Evolutionary conservation across 64 coral and sea anemone genomes (phyloP), one percentile per base, ranked within the genome.

Genomic region (Stylophora pistillata): DNA sequence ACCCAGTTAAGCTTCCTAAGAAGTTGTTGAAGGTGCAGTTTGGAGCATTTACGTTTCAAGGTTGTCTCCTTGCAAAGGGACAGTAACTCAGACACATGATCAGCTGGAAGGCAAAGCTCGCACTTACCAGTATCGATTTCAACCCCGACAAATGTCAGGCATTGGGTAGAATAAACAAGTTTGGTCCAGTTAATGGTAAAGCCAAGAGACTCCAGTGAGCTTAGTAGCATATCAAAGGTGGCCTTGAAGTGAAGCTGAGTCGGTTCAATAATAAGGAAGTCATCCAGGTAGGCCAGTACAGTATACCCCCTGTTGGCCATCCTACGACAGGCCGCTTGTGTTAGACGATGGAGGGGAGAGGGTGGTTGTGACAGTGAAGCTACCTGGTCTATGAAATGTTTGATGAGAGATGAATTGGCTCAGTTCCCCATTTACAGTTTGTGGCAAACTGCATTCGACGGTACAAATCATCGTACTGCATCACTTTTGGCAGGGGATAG

Each of bases 341-440:
- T 93, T 13, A 93, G 26, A 74, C 91, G 60, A 61, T 93, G 83
- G 55, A 93, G n/a, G n/a, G n/a, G n/a, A n/a, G n/a, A n/a, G n/a
- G n/a, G n/a, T n/a, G n/a, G n/a, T n/a, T n/a, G n/a, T n/a, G n/a
- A n/a, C n/a, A n/a, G n/a, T n/a, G n/a, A n/a, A n/a, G n/a, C n/a
- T n/a, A 61, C 30, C 47, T 53, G 58, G 60, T 56, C 73, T 70
- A 68, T 69, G 15, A 37, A 81, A 26, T 33, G 58, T 58, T 82
- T 72, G 55, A 56, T 70, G 55, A 73, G 73, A 57, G 59, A 73
- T 15, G 41, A 74, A 82, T 69, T 90, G 78, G 41, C 61, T 90
- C 77, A 32, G 73, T 82, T 4, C 88, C 59, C 87, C 87, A 80
- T 53, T 78, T 78, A 25, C 60, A 81, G 27, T 59, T 74, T 54